Base-by-base conservation (phyloP, 2,113 vertebrate genomes). In the Salvator merianae region DNA sequence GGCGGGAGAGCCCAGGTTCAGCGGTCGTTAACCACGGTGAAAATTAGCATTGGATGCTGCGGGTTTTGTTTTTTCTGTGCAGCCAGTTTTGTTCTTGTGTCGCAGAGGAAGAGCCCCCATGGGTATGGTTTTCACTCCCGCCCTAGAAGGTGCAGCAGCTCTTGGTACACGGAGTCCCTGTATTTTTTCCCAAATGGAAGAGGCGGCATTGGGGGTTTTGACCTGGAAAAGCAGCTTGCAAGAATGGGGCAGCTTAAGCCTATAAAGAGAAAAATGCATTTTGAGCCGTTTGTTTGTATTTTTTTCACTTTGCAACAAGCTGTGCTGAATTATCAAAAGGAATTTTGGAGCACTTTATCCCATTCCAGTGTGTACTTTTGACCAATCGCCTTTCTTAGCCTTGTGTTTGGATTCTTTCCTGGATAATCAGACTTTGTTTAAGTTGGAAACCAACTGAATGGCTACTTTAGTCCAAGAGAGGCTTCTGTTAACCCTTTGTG, bases 381-480 rank as follows among this genome's bases (percentile, higher is more conserved):
- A 88, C 89, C 84, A 77, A 74, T 82, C 76, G 63, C n/a, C 32
- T 28, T 93, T 82, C 92, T 91, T 47, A 86, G 86, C 32, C 70
- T 28, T 77, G 66, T 13, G 24, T 84, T 85, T 90, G 87, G 92
- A 34, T 79, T 83, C 72, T 80, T 72, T 1, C 7, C 65, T 77
- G 77, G 38, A 88, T 85, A 88, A 88, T 84, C 14, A 3, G 71
- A 88, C 80, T 3, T 4, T 92, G 92, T 94, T 93, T 93, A 88
- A 10, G 66, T 93, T 95, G 94, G 93, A 94, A 74, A 20, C 83
- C 2, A 24, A 87, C 88, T 94, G 89, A 89, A 92, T 91, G 94
- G 93, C 94, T 95, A 93, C 86, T 66, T 4, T 1, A 1, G 34
- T 88, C 20, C 20, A 70, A 53, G 36, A 74, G 73, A 84, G 87